Conservation (phyloP, 2,113 vertebrate species). For the Thalassarche chlororhynchos region DNA sequence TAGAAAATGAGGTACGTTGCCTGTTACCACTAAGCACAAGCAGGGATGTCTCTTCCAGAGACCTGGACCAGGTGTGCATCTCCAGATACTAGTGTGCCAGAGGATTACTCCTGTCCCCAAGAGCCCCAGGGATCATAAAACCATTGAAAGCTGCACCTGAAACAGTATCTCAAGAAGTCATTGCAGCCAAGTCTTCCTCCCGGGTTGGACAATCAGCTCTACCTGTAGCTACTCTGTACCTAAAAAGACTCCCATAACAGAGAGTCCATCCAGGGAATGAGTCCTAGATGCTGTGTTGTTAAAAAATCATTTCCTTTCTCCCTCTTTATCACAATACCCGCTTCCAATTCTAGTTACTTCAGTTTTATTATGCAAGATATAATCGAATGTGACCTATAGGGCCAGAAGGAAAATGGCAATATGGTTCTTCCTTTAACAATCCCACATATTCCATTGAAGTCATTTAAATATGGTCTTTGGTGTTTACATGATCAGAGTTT, state of each 20-base stretch:
- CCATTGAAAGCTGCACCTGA: not conserved
- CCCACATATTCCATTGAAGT: not conserved
- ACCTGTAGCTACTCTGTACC: not conserved
- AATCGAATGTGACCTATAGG: not conserved
- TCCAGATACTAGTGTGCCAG: not conserved
- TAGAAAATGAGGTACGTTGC: not conserved
- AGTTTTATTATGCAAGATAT: not conserved
- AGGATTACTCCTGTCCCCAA: not conserved
- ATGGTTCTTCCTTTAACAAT: not conserved
- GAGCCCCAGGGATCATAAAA: not conserved
- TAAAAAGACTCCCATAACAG: not conserved
- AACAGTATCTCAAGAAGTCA: not conserved
- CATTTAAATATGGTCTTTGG: not conserved
- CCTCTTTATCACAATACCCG: not conserved
- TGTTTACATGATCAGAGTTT: not conserved
- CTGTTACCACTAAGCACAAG: not conserved
- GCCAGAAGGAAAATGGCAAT: not conserved
- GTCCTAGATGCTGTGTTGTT: not conserved
- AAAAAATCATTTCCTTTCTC: not conserved
- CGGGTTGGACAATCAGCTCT: rapidly evolving
- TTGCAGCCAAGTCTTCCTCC: not conserved
- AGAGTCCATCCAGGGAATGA: not conserved
- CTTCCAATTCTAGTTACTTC: not conserved
- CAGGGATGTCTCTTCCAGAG: not conserved
- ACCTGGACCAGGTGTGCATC: not conserved